A percentile compares a stretch with the other conserved stretches of the same genome.
Conservation (phyloP, 2,888 invertebrate genomes). For the Agriopis aurantiaria region DNA sequence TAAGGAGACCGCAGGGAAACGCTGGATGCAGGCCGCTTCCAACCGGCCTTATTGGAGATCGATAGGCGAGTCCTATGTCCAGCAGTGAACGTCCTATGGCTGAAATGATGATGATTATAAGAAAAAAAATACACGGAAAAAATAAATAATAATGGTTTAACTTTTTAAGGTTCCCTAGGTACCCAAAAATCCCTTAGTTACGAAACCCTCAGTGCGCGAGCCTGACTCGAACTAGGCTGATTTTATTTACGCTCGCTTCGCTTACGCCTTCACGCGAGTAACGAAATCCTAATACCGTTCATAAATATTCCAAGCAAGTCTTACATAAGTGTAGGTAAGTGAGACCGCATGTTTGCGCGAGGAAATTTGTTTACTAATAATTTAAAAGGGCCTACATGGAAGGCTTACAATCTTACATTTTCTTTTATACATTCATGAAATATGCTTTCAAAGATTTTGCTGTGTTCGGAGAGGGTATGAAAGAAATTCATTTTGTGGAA, state of each 20-base stretch:
- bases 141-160: too few species aligned
- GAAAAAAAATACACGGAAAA: too few species aligned
- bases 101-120: too few species aligned
- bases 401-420: slow-evolving; percentile 17
- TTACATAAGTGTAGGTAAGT: slow-evolving; percentile 42
- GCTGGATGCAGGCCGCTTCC: too few species aligned
- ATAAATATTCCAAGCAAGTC: slow-evolving; percentile 46
- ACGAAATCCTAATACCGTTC: slow-evolving; percentile 23
- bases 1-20: too few species aligned
- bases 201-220: too few species aligned
- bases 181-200: too few species aligned
- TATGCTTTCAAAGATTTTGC: slow-evolving; percentile 6
- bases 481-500: slow-evolving; percentile 8
- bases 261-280: background rate
- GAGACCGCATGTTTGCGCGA: slow-evolving; percentile 44
- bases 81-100: too few species aligned
- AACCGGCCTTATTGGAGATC: too few species aligned
- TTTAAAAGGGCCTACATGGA: slow-evolving; percentile 36
- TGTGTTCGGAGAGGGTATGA: background rate
- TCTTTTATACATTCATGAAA: slow-evolving; percentile 22
- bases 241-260: background rate
- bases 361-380: slow-evolving; percentile 50
- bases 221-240: too few species aligned
- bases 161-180: too few species aligned
- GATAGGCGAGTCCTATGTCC: too few species aligned